Base-by-base conservation (phyloP, 2,113 vertebrate species). In the Opisthocomus hoazin region DNA sequence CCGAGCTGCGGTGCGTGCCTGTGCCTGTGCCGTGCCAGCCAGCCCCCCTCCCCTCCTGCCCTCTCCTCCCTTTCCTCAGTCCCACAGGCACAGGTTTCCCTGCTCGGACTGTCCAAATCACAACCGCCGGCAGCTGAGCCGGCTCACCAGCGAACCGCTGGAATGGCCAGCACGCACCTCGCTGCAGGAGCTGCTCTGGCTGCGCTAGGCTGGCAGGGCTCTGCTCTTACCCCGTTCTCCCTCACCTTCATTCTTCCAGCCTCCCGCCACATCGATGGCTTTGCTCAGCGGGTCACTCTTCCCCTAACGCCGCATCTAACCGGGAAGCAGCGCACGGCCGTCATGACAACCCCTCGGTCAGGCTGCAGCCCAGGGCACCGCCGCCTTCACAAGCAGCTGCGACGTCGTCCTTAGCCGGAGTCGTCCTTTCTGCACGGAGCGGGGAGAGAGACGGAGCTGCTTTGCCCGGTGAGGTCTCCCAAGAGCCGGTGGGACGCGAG, bases 1-100 rank as follows among this genome's bases (percentile, higher is more conserved):
- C n/a, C 0, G 0, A 30, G 24, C 76, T 50, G 39, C 0, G 0
- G 26, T 15, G 8, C 1, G 1, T 37, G 41, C 10, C 24, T 1
- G 0, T 39, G 46, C 39, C 41, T 5, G 2, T 41, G 43, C 17
- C 4, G 0, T 34, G 63, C 51, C 4, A 2, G 46, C n/a, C 56
- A 4, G 0, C 11, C 16, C 20, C 14, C 2, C 11, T 83, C 23
- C 46, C 21, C 10, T 57, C 22, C 43, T 41, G 54, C 30, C n/a
- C 45, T 18, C 39, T 89, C 36, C 53, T 50, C 1, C 0, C 64
- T 58, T 21, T 24, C 45, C 30, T 74, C 68, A 34, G 36, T 53
- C 32, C 45, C 1, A 0, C 27, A 3, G 11, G 53, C 34, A 71
- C 80, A 89, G 19, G 17, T 12, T 58, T 48, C 21, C 57, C 45